phyloP scores from a whole-genome alignment of 2,888 invertebrate species.

The Heteromyza rotundicornis region DNA sequence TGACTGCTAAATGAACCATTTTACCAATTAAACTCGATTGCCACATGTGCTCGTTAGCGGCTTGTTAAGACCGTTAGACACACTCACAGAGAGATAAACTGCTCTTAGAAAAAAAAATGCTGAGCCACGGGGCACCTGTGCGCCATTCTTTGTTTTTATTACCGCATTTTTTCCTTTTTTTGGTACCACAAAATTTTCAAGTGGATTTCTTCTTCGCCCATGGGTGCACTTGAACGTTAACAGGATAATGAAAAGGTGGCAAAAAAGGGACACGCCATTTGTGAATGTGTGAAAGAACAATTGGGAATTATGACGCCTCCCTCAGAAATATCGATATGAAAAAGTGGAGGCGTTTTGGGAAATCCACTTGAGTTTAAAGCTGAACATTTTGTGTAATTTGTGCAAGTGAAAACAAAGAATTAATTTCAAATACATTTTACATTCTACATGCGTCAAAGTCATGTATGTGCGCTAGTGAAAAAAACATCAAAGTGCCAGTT shows the following conservation, averaged over 20 bases:
- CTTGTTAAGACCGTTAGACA: slow-evolving; percentile 45
- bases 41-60: slow-evolving; percentile 48
- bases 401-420: too few species aligned
- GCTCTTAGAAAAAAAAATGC: not conserved
- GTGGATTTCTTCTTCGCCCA: not conserved
- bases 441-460: too few species aligned
- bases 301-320: not conserved
- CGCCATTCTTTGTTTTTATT: not conserved
- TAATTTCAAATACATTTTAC: too few species aligned
- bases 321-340: too few species aligned
- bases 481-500: too few species aligned
- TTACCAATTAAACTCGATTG: slow-evolving; percentile 54
- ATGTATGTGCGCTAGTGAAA: too few species aligned
- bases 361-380: too few species aligned
- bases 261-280: not conserved
- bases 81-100: slow-evolving; percentile 30
- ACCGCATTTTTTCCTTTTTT: too few species aligned
- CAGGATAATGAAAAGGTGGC: not conserved
- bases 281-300: not conserved
- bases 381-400: too few species aligned
- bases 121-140: not conserved
- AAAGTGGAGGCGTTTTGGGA: too few species aligned
- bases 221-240: not conserved
- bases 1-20: slow-evolving; percentile 56
- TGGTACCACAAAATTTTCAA: not conserved